A percentile compares a stretch with the other conserved stretches of the same genome.
Evolutionary conservation across 2,888 invertebrate species (phyloP).

Genomic region (Eulithis prunata): DNA sequence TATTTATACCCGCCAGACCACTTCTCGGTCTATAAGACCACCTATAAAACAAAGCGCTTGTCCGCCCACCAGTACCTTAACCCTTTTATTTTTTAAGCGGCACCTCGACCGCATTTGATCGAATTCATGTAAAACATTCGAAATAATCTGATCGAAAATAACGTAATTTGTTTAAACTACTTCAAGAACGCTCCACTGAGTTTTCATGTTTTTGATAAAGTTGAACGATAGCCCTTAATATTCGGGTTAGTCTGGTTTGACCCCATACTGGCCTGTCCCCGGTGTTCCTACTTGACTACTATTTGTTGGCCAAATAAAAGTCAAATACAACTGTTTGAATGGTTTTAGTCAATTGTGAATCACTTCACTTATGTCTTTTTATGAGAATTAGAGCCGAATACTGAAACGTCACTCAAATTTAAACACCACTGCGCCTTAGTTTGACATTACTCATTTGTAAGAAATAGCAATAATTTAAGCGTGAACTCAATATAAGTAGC

Average conservation of each 20-base stretch:
- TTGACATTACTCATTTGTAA: no score
- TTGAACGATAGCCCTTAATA: no score
- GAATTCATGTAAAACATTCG: conserved; percentile 68
- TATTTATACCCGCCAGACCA: neutral
- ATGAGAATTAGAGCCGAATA: neutral
- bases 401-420: no score
- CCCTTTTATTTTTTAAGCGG: conserved; percentile 78
- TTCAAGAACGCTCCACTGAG: conserved; percentile 31
- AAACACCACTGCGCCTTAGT: no score
- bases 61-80: conserved; percentile 56
- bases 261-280: no score
- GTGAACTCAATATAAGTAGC: no score
- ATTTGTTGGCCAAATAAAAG: no score
- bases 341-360: no score
- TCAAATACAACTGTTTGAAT: no score
- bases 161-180: conserved; percentile 75
- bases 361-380: neutral
- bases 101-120: conserved; percentile 47
- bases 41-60: conserved; percentile 46
- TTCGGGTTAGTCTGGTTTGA: no score
- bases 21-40: neutral
- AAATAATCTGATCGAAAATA: conserved; percentile 58
- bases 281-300: no score
- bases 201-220: conserved; percentile 7
- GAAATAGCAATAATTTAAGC: no score